phyloP scores from a whole-genome alignment of 2,113 vertebrate genomes.

The Collichthys lucidus region DNA sequence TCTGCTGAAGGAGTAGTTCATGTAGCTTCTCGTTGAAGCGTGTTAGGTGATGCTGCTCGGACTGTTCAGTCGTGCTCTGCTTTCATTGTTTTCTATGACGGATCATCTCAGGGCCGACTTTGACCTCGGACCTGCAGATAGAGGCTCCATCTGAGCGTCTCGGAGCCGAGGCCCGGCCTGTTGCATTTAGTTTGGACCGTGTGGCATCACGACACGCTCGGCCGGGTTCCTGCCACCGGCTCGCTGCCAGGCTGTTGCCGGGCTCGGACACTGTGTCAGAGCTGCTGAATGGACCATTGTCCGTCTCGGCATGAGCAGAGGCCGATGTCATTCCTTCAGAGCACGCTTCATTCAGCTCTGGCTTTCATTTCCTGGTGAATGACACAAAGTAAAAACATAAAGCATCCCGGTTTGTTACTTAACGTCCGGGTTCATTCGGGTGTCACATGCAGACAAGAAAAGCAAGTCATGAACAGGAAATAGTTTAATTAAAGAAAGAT shows the following conservation, averaged over 20 bases:
- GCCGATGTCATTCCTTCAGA: conserved; percentile 67
- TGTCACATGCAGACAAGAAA: too few species aligned
- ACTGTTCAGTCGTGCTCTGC: conserved; percentile 26
- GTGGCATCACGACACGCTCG: conserved; percentile 57
- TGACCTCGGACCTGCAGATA: too few species aligned
- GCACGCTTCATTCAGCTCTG: conserved; percentile 46
- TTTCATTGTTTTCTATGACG: conserved; percentile 55
- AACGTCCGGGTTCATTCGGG: background rate
- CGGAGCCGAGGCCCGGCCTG: conserved; percentile 41
- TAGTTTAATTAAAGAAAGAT: too few species aligned
- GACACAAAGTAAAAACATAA: conserved; percentile 7
- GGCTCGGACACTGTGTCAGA: conserved; percentile 56
- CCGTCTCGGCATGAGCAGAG: conserved; percentile 62
- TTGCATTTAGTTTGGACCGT: conserved; percentile 51
- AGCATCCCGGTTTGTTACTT: background rate
- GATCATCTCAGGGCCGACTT: too few species aligned
- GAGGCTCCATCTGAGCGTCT: too few species aligned
- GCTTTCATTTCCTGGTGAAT: conserved; percentile 38
- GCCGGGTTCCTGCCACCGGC: conserved; percentile 41
- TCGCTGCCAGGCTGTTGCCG: conserved; percentile 34
- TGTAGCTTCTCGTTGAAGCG: too few species aligned
- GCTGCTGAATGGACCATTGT: conserved; percentile 75
- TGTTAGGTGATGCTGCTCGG: background rate
- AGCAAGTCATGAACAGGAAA: too few species aligned
- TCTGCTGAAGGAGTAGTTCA: too few species aligned